These are phyloP conservation scores for Choloepus didactylus DNA, from an alignment of 2,797 vertebrate species.

Conservation along the genomic window DNA sequence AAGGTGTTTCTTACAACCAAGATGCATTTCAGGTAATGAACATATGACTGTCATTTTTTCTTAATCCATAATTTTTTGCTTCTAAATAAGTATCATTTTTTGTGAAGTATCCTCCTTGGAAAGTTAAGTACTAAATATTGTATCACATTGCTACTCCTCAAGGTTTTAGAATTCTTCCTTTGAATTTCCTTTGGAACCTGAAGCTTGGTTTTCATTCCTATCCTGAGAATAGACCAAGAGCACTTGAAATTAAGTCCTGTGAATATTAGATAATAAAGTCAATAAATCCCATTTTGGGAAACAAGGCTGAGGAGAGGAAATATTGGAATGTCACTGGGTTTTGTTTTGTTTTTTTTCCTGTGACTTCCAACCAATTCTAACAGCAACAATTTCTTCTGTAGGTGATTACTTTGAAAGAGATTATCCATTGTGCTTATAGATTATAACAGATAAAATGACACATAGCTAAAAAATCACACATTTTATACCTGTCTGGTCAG, in stretches of 20 bases:
- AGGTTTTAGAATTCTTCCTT: slow-evolving; percentile 29
- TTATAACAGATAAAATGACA: background rate
- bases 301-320: background rate
- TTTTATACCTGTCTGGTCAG: background rate
- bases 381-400: background rate
- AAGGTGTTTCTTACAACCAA: background rate
- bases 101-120: background rate
- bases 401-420: slow-evolving; percentile 15
- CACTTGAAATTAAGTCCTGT: background rate
- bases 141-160: no score
- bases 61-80: slow-evolving; percentile 14
- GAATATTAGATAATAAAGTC: slow-evolving; percentile 53
- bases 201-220: background rate
- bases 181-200: background rate
- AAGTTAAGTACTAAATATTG: slow-evolving; percentile 13
- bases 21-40: background rate
- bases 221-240: background rate
- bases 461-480: background rate
- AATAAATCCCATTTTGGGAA: slow-evolving; percentile 24
- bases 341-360: background rate
- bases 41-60: background rate
- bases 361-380: background rate
- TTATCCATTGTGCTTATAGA: background rate
- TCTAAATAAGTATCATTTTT: background rate
- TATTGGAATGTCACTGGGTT: background rate